Evolutionary conservation across 2,888 invertebrate genomes (phyloP), one percentile per base, ranked within the genome.

Genomic region (Crematogaster levior): DNA sequence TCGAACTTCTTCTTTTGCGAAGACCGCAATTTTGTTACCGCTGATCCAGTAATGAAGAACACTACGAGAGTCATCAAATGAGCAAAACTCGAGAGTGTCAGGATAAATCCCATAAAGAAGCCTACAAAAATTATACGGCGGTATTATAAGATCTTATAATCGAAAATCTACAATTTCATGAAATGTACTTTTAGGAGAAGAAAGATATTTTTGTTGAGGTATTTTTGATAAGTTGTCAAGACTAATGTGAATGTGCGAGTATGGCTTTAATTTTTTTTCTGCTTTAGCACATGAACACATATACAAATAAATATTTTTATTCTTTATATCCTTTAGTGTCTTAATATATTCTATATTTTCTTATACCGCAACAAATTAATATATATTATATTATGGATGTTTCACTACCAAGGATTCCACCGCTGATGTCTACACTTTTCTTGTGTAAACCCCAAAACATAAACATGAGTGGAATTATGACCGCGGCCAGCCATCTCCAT

Each of bases 21-120:
- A 0, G 96, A 94, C 27, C 97, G 95, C 91, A 97, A 97, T 93
- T 97, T 98, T 0, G 98, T 98, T 0, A 97, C 98, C 92, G 96
- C 96, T 0, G 98, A 98, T 2, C 97, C 97, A 63, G 97, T 95
- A 34, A 98, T 93, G 92, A 98, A 98, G 94, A 98, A 98, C 4
- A 96, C 95, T 21, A 97, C 94, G 46, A 98, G 95, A 85, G 97
- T 96, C 18, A 96, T 96, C 63, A 97, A 94, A 93, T 98, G 98
- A 83, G 97, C 96, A 91, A 97, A 97, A 93, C 96, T 98, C 72
- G 97, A 97, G 37, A 98, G 94, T 2, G 98, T 97, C 56, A 98
- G 93, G 30, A 97, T 94, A 91, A 98, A 97, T 15, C 97, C 98
- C 73, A 98, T 96, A 4, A 97, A 88, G 30, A 97, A 94, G 6